Base-by-base conservation (phyloP, 2,888 invertebrate genomes). In the Himalopsyche kuldschensis region DNA sequence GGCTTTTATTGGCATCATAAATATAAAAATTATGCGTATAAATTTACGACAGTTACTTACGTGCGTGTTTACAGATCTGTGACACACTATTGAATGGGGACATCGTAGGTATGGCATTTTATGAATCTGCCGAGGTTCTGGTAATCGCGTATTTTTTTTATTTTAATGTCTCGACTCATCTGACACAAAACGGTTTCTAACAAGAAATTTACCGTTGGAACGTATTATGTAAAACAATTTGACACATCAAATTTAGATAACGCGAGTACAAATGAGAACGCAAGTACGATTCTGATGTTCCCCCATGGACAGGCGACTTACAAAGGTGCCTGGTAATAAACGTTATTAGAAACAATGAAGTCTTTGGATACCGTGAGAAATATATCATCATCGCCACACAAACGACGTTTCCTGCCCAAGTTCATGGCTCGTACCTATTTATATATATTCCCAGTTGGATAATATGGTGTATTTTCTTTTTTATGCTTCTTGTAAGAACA, bases 301-400 rank as follows among this genome's bases (percentile, higher is more conserved):
- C 30, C 63, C 27, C 69, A 30, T 27, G 27, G 69, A 69, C 15
- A 69, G 24, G 10, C 55, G 55, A 15, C 69, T 24, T 69, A 69
- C 69, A 69, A 69, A 69, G 69, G 69, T 69, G 69, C 69, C 8
- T 69, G 27, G 27, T 75, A 80, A 78, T 78, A 78, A 55, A 81
- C 20, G 63, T 63, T 83, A 69, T 69, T 47, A 81, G 83, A 80
- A 81, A 84, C 84, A 84, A 84, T 79, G 81, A 81, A 79, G 78
- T 30, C 69, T 79, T n/a, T 35, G 30, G 55, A 35, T 41, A 85
- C 63, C 85, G 85, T 85, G 85, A 82, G 85, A 85, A 85, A 80
- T 31, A 81, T 41, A 41, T 78, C 78, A 85, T 75, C 76, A 80
- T 55, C 78, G 78, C 47, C 32, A 47, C 30, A 63, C 78, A 76